Evolutionary conservation across 1,140 invertebrate genomes (phyloP), one percentile per base, ranked within the genome.

Genomic region (Acromyrmex heyeri): DNA sequence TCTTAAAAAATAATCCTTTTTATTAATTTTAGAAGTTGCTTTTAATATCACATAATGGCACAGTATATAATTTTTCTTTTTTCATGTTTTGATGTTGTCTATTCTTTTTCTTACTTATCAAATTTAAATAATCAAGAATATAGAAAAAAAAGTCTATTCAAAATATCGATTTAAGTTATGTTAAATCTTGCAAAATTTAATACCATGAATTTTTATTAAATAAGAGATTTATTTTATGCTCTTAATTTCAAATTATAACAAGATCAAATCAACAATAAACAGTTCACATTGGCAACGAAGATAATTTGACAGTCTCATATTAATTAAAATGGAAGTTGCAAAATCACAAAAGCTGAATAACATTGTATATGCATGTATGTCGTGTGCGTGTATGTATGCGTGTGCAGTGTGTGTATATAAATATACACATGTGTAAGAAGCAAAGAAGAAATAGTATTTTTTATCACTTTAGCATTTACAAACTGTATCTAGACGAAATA

Each of bases 401-500:
- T 30, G 30, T 18, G 21, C 48, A 14, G 24, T 34, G 50, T 16
- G 38, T 75, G 34, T 27, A 14, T 75, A 14, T 10, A 57, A 86
- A 88, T 61, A 88, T n/a, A 86, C 34, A 86, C 86, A 88, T 62
- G 83, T 75, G 55, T 44, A 57, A 75, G 72, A 57, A 75, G 72
- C 38, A 64, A 65, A 7, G 50, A 30, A 87, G 77, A 86, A 76
- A 90, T 91, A 90, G 86, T 91, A 92, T 92, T 92, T 92, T 92
- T 90, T 88, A 92, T 91, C 79, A 83, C 87, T 87, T 88, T 91
- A 91, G 87, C 86, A 90, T 79, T 88, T 92, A 90, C 79, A 77
- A 65, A 85, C 24, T 90, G 72, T 88, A 88, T 87, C 77, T 89
- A 89, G 73, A 79, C 69, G 82, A 89, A 78, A 85, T 75, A 88